Conservation (phyloP, 2,797 vertebrate species). For the Coranthus polyacanthus region DNA sequence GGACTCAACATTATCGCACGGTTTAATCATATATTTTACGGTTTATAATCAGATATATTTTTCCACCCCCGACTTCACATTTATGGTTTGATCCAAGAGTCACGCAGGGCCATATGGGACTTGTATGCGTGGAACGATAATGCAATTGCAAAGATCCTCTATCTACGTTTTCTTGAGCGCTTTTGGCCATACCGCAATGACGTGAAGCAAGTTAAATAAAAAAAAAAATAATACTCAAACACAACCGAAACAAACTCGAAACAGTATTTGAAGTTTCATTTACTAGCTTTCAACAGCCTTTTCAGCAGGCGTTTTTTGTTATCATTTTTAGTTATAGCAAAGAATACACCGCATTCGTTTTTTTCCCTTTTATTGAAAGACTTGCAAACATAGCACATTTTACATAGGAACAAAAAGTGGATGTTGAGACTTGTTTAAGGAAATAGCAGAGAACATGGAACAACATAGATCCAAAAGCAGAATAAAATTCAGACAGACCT, state of each 20-base stretch:
- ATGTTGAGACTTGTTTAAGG: conserved; percentile 57
- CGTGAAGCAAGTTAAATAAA: too few relatives aligned
- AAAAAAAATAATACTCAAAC: too few relatives aligned
- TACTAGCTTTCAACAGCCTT: too few relatives aligned
- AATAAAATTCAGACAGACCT: conserved; percentile 41
- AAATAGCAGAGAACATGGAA: conserved; percentile 61
- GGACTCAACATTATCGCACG: rapidly evolving
- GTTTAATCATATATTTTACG: not conserved
- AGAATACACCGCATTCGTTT: conserved; percentile 8
- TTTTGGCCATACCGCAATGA: too few relatives aligned
- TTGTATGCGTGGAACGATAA: conserved; percentile 57
- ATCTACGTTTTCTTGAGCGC: too few relatives aligned
- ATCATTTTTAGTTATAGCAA: too few relatives aligned
- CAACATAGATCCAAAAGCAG: conserved; percentile 64
- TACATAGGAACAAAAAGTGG: conserved; percentile 59
- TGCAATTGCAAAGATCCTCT: not conserved
- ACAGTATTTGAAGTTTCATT: not conserved
- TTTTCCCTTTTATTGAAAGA: conserved; percentile 84
- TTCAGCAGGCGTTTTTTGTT: too few relatives aligned
- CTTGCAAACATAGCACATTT: conserved; percentile 79
- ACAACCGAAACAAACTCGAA: not conserved
- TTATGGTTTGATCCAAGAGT: conserved; percentile 54
- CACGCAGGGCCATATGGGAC: conserved; percentile 53
- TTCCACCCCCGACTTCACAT: conserved; percentile 21
- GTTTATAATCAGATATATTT: not conserved